A percentile compares a stretch with the other conserved stretches of the same genome.
Evolutionary conservation across 2,113 vertebrate genomes (phyloP).

Genomic region (Seriola rivoliana): DNA sequence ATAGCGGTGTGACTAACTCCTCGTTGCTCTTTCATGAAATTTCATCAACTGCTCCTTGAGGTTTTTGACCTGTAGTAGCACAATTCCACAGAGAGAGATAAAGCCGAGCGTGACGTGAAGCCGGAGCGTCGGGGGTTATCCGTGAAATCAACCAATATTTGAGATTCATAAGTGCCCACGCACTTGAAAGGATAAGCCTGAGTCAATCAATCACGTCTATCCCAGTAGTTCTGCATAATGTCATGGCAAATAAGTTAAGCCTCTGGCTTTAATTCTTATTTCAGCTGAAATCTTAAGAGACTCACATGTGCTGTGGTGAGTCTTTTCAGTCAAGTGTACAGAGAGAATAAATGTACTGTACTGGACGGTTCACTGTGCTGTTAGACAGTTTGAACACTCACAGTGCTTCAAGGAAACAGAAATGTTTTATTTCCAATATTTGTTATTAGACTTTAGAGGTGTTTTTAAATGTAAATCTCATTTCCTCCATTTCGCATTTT

Average conservation of each 20-base stretch:
- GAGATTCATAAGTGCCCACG: constrained; percentile 53
- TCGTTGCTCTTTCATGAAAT: constrained; percentile 61
- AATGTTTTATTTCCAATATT: too few relatives aligned
- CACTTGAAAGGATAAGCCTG: constrained; percentile 55
- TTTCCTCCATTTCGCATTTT: too few relatives aligned
- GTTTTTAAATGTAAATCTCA: background rate
- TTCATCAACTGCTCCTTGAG: constrained; percentile 63
- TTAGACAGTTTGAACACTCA: background rate
- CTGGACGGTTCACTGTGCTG: background rate
- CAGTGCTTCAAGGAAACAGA: background rate
- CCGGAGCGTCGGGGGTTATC: constrained; percentile 8
- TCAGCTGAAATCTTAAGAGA: constrained; percentile 43
- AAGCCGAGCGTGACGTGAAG: constrained; percentile 34
- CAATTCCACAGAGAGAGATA: constrained; percentile 34
- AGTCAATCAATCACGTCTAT: constrained; percentile 54
- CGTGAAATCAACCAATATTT: constrained; percentile 69
- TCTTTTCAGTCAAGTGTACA: constrained; percentile 16
- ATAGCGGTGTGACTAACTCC: constrained; percentile 57
- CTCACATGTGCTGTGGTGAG: background rate
- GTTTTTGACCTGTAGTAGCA: constrained; percentile 39
- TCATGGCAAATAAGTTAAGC: constrained; percentile 57
- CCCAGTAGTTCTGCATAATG: constrained; percentile 53
- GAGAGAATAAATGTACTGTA: constrained; percentile 29
- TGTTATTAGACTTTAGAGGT: background rate
- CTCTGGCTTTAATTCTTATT: constrained; percentile 46